phyloP scores from a whole-genome alignment of 1,140 invertebrate genomes.

The Drosophila orosa region DNA sequence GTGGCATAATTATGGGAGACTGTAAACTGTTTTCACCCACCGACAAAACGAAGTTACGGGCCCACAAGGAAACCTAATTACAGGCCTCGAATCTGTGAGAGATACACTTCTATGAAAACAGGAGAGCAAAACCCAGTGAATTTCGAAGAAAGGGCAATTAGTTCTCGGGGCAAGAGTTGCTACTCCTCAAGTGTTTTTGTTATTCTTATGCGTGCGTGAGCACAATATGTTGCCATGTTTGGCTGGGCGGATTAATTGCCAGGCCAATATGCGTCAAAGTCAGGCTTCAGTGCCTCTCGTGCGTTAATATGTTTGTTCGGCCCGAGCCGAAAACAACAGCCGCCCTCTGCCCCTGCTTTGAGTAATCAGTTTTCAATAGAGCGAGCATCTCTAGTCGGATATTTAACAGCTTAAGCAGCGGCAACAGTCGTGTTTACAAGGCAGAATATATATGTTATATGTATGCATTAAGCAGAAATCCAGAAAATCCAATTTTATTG shows the following conservation, averaged over 20 bases:
- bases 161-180: slow-evolving; percentile 25
- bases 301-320: slow-evolving; percentile 56
- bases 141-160: slow-evolving; percentile 40
- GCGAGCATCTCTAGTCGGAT: slow-evolving; percentile 18
- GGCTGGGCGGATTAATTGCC: slow-evolving; percentile 67
- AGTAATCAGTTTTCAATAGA: slow-evolving; percentile 75
- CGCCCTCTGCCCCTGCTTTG: not conserved
- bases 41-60: slow-evolving; percentile 51
- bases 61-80: slow-evolving; percentile 50
- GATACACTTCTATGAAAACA: not conserved
- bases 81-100: slow-evolving; percentile 6
- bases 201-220: slow-evolving; percentile 61
- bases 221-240: slow-evolving; percentile 68
- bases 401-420: slow-evolving; percentile 41
- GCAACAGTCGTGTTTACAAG: slow-evolving; percentile 32
- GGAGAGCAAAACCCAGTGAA: not conserved
- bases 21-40: slow-evolving; percentile 40
- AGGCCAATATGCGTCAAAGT: slow-evolving; percentile 70
- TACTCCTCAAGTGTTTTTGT: slow-evolving; percentile 27
- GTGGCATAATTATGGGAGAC: slow-evolving; percentile 63
- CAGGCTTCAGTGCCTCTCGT: slow-evolving; percentile 41
- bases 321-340: not conserved
- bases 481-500: slow-evolving; percentile 59
- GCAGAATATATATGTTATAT: too few species aligned
- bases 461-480: not conserved